Conservation (phyloP, 1,140 invertebrate species). For the Rhysida immarginata region DNA sequence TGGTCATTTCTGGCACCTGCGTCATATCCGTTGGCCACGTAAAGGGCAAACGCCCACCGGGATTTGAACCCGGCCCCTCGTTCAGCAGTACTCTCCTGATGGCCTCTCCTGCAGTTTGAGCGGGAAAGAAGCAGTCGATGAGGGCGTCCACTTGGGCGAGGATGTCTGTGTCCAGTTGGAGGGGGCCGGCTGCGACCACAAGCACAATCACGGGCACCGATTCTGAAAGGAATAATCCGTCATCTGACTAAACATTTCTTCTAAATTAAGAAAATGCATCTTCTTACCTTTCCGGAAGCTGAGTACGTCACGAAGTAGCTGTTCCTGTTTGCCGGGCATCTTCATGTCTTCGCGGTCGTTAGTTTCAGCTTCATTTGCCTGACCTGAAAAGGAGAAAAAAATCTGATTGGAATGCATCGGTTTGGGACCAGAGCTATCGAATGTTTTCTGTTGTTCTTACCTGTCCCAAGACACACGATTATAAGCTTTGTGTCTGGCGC, state of each 20-base stretch:
- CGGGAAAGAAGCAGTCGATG: constrained; percentile 26
- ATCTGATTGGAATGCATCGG: no score
- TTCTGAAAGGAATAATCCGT: no score
- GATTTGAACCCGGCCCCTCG: constrained; percentile 18
- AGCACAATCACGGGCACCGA: no score
- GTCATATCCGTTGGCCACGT: constrained; percentile 21
- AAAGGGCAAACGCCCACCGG: constrained; percentile 23
- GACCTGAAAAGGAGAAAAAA: constrained; percentile 12
- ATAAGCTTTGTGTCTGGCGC: constrained; percentile 18
- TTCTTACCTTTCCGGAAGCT: no score
- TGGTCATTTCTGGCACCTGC: constrained; percentile 24
- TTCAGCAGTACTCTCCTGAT: constrained; percentile 18
- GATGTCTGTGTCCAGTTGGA: no score
- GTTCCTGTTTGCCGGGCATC: constrained; percentile 15
- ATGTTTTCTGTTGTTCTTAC: no score
- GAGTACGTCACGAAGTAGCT: constrained; percentile 15
- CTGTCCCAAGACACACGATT: constrained; percentile 28
- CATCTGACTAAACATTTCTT: no score
- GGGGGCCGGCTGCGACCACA: no score
- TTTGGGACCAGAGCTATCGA: no score
- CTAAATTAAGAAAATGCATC: no score
- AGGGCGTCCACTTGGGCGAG: constrained; percentile 24
- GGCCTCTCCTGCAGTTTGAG: constrained; percentile 24
- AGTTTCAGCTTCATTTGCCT: constrained; percentile 14
- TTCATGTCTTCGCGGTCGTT: constrained; percentile 12